phyloP scores from a whole-genome alignment of 2,113 vertebrate species.

The Oplegnathus fasciatus region DNA sequence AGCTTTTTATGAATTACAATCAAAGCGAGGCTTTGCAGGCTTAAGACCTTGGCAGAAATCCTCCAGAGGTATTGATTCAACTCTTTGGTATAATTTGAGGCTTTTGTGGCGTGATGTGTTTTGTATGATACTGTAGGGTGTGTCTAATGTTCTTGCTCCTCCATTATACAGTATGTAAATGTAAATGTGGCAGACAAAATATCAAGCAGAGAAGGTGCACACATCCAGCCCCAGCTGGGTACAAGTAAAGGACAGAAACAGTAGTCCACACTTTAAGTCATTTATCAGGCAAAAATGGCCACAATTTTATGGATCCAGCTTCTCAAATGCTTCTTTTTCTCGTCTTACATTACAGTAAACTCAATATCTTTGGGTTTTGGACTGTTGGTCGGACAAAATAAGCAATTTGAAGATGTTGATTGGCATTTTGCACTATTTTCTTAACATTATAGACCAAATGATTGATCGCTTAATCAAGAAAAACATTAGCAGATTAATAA shows the following conservation, averaged over 20 bases:
- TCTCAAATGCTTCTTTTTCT: background rate
- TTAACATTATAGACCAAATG: too few relatives aligned
- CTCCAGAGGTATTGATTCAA: conserved; percentile 22
- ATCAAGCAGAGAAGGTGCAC: background rate
- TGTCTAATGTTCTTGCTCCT: background rate
- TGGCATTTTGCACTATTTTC: too few relatives aligned
- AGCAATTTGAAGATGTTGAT: too few relatives aligned
- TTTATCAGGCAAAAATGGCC: background rate
- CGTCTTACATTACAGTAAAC: background rate
- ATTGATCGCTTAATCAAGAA: too few relatives aligned
- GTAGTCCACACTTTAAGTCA: background rate
- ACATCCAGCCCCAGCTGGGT: background rate
- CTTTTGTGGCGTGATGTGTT: background rate
- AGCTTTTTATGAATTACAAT: conserved; percentile 17
- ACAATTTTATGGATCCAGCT: background rate
- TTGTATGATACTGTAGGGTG: background rate
- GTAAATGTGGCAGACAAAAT: background rate
- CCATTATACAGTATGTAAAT: background rate
- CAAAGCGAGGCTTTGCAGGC: conserved; percentile 6
- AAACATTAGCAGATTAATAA: too few relatives aligned
- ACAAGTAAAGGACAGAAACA: background rate
- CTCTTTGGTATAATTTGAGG: conserved; percentile 2
- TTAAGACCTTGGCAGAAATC: conserved; percentile 3
- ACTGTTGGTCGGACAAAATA: background rate
- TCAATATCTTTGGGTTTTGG: background rate